phyloP scores from a whole-genome alignment of 2,888 invertebrate species.

The Phrixothrix hirtus region DNA sequence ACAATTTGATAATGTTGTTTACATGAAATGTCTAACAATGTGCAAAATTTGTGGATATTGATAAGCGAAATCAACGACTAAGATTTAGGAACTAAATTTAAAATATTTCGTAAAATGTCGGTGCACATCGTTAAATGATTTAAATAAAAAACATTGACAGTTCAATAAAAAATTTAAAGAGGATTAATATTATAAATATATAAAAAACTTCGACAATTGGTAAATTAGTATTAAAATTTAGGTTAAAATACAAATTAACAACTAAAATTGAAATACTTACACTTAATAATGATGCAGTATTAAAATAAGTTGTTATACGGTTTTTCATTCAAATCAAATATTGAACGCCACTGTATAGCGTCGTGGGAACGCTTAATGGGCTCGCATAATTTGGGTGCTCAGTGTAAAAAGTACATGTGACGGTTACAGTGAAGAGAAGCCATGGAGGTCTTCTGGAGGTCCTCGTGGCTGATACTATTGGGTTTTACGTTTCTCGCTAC shows the following conservation, averaged over 20 bases:
- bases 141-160: slow-evolving; percentile 18
- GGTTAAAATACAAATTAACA: no score
- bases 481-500: slow-evolving; percentile 60
- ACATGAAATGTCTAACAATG: no score
- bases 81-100: not conserved
- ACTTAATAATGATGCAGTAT: no score
- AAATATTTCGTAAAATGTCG: slow-evolving; percentile 40
- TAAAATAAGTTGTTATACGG: no score
- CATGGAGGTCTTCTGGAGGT: slow-evolving; percentile 62
- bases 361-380: slow-evolving; percentile 49
- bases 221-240: no score
- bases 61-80: no score
- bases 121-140: slow-evolving; percentile 33
- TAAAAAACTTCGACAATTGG: no score
- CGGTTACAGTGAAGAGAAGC: slow-evolving; percentile 56
- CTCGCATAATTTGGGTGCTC: slow-evolving; percentile 53
- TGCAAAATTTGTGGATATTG: no score
- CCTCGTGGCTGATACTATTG: slow-evolving; percentile 61
- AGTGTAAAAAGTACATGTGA: slow-evolving; percentile 56
- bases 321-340: no score
- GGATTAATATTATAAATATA: not conserved
- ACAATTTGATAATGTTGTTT: no score
- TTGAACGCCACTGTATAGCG: slow-evolving; percentile 47
- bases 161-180: not conserved
- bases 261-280: no score